phyloP scores from a whole-genome alignment of 2,797 vertebrate species.

The Pteropus rufus region DNA sequence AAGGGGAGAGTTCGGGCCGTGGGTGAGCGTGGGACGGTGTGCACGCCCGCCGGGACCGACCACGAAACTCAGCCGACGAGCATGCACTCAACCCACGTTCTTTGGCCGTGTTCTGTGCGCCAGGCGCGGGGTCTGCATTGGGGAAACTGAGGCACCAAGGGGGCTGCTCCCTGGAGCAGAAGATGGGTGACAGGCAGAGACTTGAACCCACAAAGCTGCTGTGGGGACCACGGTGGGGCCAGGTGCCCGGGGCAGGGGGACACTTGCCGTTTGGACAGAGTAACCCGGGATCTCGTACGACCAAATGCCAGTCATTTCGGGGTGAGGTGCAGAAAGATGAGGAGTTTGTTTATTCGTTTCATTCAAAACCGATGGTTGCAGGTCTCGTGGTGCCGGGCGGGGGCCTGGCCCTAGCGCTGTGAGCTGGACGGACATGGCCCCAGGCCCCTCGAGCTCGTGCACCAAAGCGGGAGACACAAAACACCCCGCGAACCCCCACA shows the following conservation, averaged over 20 bases:
- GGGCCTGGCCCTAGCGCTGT: neutral
- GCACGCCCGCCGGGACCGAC: rapidly evolving
- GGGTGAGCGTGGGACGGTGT: rapidly evolving
- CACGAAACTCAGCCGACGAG: rapidly evolving
- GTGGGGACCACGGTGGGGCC: neutral
- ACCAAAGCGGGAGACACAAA: rapidly evolving
- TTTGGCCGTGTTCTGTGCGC: rapidly evolving
- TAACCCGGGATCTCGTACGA: rapidly evolving
- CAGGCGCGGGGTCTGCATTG: neutral
- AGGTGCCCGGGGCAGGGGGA: neutral
- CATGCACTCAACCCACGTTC: rapidly evolving
- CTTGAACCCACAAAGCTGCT: neutral
- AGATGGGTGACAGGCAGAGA: neutral
- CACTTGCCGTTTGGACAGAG: rapidly evolving
- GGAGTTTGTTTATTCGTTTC: rapidly evolving
- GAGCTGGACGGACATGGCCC: neutral
- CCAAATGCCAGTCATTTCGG: neutral
- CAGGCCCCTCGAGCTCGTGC: rapidly evolving
- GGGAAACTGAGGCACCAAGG: neutral
- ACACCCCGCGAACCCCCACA: too few species aligned
- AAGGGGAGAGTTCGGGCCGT: rapidly evolving
- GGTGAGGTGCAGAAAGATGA: too few species aligned
- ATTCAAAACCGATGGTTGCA: rapidly evolving
- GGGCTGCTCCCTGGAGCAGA: too few species aligned
- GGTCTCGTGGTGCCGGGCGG: rapidly evolving